A percentile compares a stretch with the other conserved stretches of the same genome.
Conservation (phyloP, 2,888 invertebrate species). For the Acleris laterana region DNA sequence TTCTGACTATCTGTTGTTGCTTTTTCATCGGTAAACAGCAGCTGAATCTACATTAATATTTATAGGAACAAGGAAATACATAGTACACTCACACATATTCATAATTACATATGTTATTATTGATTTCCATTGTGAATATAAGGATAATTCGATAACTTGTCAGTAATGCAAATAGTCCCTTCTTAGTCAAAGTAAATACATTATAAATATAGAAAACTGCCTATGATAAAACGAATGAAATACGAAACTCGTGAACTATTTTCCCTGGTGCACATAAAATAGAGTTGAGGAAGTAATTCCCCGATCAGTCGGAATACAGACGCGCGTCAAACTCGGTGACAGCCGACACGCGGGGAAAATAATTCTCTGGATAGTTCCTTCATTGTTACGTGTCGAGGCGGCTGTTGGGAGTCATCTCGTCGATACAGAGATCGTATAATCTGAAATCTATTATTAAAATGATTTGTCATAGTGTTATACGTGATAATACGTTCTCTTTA, state of each 20-base stretch:
- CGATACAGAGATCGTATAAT: slow-evolving; percentile 15
- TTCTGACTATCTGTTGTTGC: too few relatives aligned
- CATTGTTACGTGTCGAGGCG: slow-evolving; percentile 29
- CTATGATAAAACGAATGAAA: too few relatives aligned
- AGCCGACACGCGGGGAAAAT: slow-evolving; percentile 26
- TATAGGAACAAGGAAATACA: too few relatives aligned
- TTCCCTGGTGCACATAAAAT: slow-evolving; percentile 27
- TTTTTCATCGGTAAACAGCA: too few relatives aligned
- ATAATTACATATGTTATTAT: too few relatives aligned
- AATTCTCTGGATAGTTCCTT: slow-evolving; percentile 31
- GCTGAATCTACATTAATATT: too few relatives aligned
- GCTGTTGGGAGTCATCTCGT: slow-evolving; percentile 13
- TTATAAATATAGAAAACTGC: too few relatives aligned
- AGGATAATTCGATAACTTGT: too few relatives aligned
- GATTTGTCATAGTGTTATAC: background rate
- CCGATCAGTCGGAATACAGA: slow-evolving; percentile 23
- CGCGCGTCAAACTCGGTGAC: slow-evolving; percentile 32
- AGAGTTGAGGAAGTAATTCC: slow-evolving; percentile 35
- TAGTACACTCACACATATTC: too few relatives aligned
- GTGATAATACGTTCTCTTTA: background rate
- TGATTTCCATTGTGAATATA: too few relatives aligned
- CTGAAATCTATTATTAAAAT: slow-evolving; percentile 8
- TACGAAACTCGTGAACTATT: background rate
- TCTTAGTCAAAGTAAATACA: too few relatives aligned
- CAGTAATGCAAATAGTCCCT: too few relatives aligned